A percentile compares a stretch with the other conserved stretches of the same genome.
These are phyloP conservation scores for Melangyna quadrimaculata DNA, from an alignment of 2,888 invertebrate species.

Conservation along the genomic window DNA sequence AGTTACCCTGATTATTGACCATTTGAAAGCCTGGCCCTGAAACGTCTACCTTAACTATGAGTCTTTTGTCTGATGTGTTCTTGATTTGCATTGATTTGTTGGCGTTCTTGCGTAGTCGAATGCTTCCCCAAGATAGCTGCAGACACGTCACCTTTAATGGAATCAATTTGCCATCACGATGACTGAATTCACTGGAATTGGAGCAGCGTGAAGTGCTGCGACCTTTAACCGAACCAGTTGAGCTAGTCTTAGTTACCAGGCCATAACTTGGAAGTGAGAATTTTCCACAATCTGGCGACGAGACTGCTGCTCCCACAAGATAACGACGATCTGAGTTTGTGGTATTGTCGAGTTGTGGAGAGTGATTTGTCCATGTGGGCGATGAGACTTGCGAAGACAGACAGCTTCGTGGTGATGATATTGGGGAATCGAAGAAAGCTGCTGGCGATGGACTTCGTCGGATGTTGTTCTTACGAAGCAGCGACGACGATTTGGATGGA, in stretches of 20 bases:
- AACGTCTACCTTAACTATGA: slow-evolving; percentile 83
- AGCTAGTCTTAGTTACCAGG: slow-evolving; percentile 43
- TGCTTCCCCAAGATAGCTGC: slow-evolving; percentile 84
- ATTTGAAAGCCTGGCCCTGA: slow-evolving; percentile 82
- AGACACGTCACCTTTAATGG: slow-evolving; percentile 83
- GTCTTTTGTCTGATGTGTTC: slow-evolving; percentile 83
- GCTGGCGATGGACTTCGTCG: slow-evolving; percentile 39
- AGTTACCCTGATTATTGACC: slow-evolving; percentile 77
- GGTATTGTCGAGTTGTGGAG: slow-evolving; percentile 77
- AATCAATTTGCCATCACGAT: slow-evolving; percentile 78
- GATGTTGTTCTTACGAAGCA: neutral
- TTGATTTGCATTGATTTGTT: slow-evolving; percentile 83
- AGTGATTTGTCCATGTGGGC: slow-evolving; percentile 70
- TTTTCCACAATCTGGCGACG: slow-evolving; percentile 69
- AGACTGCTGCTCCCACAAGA: slow-evolving; percentile 73
- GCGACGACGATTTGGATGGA: slow-evolving; percentile 56
- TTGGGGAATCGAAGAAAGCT: slow-evolving; percentile 72
- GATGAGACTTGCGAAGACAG: slow-evolving; percentile 67
- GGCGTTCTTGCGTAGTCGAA: slow-evolving; percentile 82
- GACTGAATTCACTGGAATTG: slow-evolving; percentile 79
- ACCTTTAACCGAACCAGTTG: slow-evolving; percentile 59
- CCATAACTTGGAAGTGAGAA: slow-evolving; percentile 72
- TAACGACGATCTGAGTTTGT: slow-evolving; percentile 75
- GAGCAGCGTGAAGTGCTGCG: slow-evolving; percentile 79
- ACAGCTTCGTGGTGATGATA: slow-evolving; percentile 76